phyloP scores from a whole-genome alignment of 2,888 invertebrate species.

The Mermis nigrescens region DNA sequence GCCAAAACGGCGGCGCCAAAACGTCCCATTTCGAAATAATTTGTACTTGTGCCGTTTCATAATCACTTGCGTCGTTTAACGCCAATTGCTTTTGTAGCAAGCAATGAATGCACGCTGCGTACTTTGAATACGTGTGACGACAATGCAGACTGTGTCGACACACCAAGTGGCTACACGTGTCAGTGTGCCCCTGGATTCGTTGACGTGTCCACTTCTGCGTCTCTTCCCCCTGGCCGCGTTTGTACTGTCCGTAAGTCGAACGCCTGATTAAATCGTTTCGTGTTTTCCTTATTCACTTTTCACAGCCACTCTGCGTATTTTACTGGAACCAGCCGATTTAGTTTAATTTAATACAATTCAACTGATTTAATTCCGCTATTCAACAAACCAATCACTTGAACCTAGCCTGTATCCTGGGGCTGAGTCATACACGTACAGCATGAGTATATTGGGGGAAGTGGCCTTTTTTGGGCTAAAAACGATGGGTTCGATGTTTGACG shows the following conservation, averaged over 20 bases:
- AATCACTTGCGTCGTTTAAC: too few relatives aligned
- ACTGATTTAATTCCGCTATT: too few relatives aligned
- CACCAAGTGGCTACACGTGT: slow-evolving; percentile 28
- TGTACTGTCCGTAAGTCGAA: slow-evolving; percentile 24
- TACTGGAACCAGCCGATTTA: background rate
- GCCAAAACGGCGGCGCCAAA: too few relatives aligned
- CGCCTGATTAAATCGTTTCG: background rate
- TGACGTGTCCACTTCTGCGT: slow-evolving; percentile 28
- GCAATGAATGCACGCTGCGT: slow-evolving; percentile 27
- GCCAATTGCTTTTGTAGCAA: too few relatives aligned
- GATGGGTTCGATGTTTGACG: too few relatives aligned
- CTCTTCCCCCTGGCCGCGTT: slow-evolving; percentile 29
- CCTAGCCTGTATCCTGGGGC: too few relatives aligned
- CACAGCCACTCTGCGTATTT: background rate
- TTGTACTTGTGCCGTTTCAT: too few relatives aligned
- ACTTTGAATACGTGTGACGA: slow-evolving; percentile 30
- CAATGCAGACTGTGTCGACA: slow-evolving; percentile 31
- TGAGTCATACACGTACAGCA: too few relatives aligned
- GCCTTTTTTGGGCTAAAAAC: too few relatives aligned
- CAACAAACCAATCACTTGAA: too few relatives aligned
- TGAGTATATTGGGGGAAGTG: too few relatives aligned
- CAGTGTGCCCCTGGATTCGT: slow-evolving; percentile 29
- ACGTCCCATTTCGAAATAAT: too few relatives aligned
- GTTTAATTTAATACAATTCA: background rate
- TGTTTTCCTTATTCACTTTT: background rate